Evolutionary conservation across 1,140 invertebrate species (phyloP).

Genomic region (Cyrtorhinus lividipennis): DNA sequence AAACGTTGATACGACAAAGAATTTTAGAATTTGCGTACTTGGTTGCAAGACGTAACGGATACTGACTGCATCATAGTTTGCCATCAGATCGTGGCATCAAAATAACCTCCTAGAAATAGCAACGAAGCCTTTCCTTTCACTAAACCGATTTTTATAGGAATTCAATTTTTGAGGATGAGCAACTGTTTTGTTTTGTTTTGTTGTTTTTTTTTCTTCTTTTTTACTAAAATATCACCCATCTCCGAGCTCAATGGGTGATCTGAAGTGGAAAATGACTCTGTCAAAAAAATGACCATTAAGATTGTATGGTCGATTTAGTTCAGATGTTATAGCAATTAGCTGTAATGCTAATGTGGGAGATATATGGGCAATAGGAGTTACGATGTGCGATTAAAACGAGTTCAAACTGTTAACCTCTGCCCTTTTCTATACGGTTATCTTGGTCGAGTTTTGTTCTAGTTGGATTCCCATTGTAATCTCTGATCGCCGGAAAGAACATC

Average conservation of each 20-base stretch:
- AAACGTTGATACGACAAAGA: no score
- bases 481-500: background rate
- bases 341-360: conserved; percentile 1
- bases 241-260: background rate
- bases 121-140: no score
- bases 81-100: no score
- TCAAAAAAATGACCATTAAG: background rate
- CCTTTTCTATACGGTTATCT: background rate
- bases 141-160: no score
- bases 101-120: no score
- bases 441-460: background rate
- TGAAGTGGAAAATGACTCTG: background rate
- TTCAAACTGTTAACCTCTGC: conserved; percentile 1
- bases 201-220: no score
- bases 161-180: no score
- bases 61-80: no score
- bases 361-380: background rate
- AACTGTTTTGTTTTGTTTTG: no score
- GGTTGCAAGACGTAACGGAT: no score
- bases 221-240: no score
- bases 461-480: background rate
- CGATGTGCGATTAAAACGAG: conserved; percentile 1
- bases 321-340: background rate
- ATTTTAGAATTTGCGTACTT: no score
- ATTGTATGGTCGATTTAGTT: conserved; percentile 5